Evolutionary conservation across 2,113 vertebrate species (phyloP).

Genomic region (Gymnobelideus leadbeateri): DNA sequence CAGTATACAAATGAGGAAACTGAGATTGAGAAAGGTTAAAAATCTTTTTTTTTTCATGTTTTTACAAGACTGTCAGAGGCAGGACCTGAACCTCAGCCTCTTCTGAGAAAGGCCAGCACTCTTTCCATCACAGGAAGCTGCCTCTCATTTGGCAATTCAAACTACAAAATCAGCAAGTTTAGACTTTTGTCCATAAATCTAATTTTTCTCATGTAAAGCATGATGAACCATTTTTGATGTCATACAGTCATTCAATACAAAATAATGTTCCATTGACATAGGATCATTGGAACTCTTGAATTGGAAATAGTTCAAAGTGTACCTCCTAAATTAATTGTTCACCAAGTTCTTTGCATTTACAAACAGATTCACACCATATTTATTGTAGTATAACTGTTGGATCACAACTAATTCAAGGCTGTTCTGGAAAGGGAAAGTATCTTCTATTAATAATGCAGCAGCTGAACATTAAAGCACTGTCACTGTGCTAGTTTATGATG

Average conservation of each 20-base stretch:
- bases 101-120: not conserved
- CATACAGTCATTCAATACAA: slow-evolving; percentile 37
- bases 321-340: slow-evolving; percentile 48
- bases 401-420: slow-evolving; percentile 64
- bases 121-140: not conserved
- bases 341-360: slow-evolving; percentile 52
- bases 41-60: not conserved
- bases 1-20: not conserved
- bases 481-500: slow-evolving; percentile 56
- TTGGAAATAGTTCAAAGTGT: slow-evolving; percentile 59
- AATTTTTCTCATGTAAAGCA: slow-evolving; percentile 43
- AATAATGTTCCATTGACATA: slow-evolving; percentile 45
- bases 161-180: slow-evolving; percentile 47
- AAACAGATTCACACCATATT: slow-evolving; percentile 53
- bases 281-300: not conserved
- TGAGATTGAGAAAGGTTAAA: not conserved
- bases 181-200: slow-evolving; percentile 46
- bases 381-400: slow-evolving; percentile 49
- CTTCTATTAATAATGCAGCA: slow-evolving; percentile 67
- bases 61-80: not conserved
- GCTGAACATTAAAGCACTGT: slow-evolving; percentile 41
- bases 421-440: slow-evolving; percentile 61
- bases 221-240: slow-evolving; percentile 31
- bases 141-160: slow-evolving; percentile 40
- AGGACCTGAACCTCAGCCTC: not conserved